phyloP scores from a whole-genome alignment of 2,113 vertebrate species.

The Trachemys scripta region DNA sequence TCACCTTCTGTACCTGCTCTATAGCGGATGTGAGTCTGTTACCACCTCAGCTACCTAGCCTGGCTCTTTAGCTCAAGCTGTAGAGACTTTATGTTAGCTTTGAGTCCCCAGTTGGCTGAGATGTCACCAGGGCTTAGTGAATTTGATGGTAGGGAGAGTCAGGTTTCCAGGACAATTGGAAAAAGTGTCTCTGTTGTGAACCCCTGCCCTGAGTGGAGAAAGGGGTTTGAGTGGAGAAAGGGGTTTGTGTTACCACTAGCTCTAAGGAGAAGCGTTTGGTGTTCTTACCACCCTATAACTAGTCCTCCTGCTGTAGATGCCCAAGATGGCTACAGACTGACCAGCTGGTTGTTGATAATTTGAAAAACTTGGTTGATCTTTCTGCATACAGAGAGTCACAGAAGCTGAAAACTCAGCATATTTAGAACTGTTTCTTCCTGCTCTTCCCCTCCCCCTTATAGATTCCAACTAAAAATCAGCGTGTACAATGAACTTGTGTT shows the following conservation, averaged over 20 bases:
- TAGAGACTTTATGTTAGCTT: background rate
- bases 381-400: fast-evolving
- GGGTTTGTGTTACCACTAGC: background rate
- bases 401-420: background rate
- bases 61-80: background rate
- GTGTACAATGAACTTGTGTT: background rate
- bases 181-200: background rate
- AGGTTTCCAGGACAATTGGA: background rate
- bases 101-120: too few relatives aligned
- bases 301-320: background rate
- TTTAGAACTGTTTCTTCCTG: background rate
- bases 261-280: background rate
- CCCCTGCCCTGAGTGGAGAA: background rate
- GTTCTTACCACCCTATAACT: background rate
- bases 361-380: background rate
- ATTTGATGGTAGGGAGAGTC: background rate
- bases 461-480: background rate
- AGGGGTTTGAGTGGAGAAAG: background rate
- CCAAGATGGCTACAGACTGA: background rate
- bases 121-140: too few relatives aligned
- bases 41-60: background rate
- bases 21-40: background rate
- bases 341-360: background rate
- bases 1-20: background rate
- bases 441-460: background rate